Evolutionary conservation across 2,888 invertebrate genomes (phyloP).

Genomic region (Hydrotaea diabolus): DNA sequence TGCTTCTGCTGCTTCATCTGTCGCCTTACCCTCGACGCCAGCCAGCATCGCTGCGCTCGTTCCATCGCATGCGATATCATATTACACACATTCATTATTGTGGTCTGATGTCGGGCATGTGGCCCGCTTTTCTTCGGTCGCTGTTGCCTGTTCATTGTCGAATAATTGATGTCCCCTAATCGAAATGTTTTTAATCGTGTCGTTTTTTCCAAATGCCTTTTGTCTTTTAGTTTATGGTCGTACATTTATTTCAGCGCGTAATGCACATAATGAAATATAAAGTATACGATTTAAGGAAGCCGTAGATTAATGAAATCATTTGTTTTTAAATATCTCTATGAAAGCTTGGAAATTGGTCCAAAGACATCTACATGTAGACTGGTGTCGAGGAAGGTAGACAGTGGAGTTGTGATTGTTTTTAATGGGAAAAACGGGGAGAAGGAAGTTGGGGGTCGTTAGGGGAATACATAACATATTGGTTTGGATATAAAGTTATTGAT

Average conservation of each 20-base stretch:
- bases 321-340: slow-evolving; percentile 48
- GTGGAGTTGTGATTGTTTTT: background rate
- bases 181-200: slow-evolving; percentile 78
- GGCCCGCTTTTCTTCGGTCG: slow-evolving; percentile 47
- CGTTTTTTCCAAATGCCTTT: slow-evolving; percentile 45
- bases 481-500: too few species aligned
- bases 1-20: slow-evolving; percentile 40
- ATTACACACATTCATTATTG: slow-evolving; percentile 54
- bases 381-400: background rate
- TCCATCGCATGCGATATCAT: slow-evolving; percentile 50
- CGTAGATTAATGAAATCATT: slow-evolving; percentile 65
- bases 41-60: slow-evolving; percentile 6
- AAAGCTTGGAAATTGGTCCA: background rate
- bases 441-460: too few species aligned
- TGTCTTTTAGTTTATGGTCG: slow-evolving; percentile 63
- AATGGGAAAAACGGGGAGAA: too few species aligned
- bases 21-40: slow-evolving; percentile 47
- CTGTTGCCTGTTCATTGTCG: slow-evolving; percentile 61
- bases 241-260: slow-evolving; percentile 57
- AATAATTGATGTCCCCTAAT: slow-evolving; percentile 76
- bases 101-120: slow-evolving; percentile 59
- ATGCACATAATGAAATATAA: slow-evolving; percentile 53
- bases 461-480: too few species aligned
- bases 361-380: background rate
- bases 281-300: slow-evolving; percentile 63